Conservation (phyloP, 2,888 invertebrate species). For the Drosophila nr. perissopoda region DNA sequence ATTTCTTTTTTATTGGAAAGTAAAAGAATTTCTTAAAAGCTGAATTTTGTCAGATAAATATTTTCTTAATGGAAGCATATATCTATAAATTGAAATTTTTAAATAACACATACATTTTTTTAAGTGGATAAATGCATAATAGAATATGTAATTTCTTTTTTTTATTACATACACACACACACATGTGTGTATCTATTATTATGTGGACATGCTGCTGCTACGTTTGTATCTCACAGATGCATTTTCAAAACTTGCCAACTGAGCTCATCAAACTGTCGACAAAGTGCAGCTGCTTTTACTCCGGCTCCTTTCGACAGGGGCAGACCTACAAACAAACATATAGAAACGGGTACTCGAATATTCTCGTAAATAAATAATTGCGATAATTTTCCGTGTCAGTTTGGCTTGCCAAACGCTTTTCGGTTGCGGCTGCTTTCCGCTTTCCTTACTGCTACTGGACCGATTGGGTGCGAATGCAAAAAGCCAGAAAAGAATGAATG, state of each 20-base stretch:
- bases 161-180: neutral
- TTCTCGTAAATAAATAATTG: conserved; percentile 53
- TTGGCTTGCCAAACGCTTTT: conserved; percentile 53
- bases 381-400: conserved; percentile 67
- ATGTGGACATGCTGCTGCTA: neutral
- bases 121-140: neutral
- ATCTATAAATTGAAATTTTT: neutral
- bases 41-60: no score
- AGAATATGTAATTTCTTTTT: neutral
- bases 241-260: conserved; percentile 38
- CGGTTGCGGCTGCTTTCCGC: conserved; percentile 27
- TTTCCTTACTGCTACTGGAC: conserved; percentile 28
- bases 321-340: neutral
- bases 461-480: conserved; percentile 35
- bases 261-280: conserved; percentile 73
- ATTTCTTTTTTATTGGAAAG: no score
- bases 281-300: conserved; percentile 59
- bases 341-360: neutral
- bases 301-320: neutral
- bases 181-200: neutral
- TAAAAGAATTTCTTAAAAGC: no score
- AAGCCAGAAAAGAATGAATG: neutral
- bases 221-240: conserved; percentile 43
- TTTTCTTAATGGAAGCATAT: no score
- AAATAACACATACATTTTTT: neutral